Evolutionary conservation across 2,797 vertebrate genomes (phyloP), one percentile per base, ranked within the genome.

Genomic region (Acipenser transmontanus): DNA sequence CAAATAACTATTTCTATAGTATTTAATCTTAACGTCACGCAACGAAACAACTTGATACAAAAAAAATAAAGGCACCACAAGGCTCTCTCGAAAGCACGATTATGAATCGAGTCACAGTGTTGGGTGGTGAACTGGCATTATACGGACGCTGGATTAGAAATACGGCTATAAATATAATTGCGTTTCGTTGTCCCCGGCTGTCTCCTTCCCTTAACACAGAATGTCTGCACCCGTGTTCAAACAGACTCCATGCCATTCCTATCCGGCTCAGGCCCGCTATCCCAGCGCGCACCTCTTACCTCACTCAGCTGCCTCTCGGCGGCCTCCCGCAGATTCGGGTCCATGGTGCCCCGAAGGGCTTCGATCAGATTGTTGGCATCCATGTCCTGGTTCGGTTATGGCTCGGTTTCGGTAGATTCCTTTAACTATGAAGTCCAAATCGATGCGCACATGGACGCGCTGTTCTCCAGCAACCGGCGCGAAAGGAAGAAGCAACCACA

Each of bases 321-420:
- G 74, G 95, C 93, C 87, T 98, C 96, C 61, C 96, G 91, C 80
- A 98, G 76, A 67, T 93, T 94, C 63, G 96, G 95, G 78, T 98
- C 96, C 95, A 98, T 98, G 65, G 96, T 98, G 66, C 96, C 96
- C 91, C 95, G 91, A 61, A 99, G 93, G 93, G 96, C 96, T 85
- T 99, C 96, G 85, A 99, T 92, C 78, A 93, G 81, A 76, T 87
- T 79, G 71, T 91, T 94, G 65, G 93, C 92, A 89, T 98, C 95
- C 96, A 98, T 98, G 50, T n/a, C 60, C 66, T 79, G 76, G 80
- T 76, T 80, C 71, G 80, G 80, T 71, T 80, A 59, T 75, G 84
- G 81, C 84, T 90, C 83, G 80, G 88, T 85, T 87, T 82, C 76
- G 73, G 60, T 82, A 81, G 75, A 85, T 82, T 88, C 84, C 74